Percentiles rank a stretch among this genome's conserved stretches.
These are phyloP conservation scores for Cathartes aura DNA, from an alignment of 2,113 vertebrate genomes.

Conservation along the genomic window DNA sequence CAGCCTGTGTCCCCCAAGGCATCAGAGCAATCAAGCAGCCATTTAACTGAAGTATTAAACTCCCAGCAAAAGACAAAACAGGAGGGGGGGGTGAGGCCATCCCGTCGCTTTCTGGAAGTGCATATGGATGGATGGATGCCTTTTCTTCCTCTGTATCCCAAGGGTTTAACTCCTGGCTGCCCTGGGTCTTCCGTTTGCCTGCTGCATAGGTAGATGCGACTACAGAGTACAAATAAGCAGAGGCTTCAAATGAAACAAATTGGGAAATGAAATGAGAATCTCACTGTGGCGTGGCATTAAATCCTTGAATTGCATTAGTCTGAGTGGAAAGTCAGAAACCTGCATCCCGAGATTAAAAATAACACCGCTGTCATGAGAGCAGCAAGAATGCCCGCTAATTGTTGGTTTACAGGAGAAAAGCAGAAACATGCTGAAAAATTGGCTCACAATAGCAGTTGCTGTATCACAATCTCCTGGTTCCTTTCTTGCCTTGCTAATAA, in stretches of 20 bases:
- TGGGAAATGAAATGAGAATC: background rate
- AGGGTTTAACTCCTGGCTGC: background rate
- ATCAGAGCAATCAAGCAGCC: background rate
- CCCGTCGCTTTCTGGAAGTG: background rate
- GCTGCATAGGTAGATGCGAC: background rate
- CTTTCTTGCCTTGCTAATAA: constrained; percentile 46
- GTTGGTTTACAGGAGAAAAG: background rate
- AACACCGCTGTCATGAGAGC: background rate
- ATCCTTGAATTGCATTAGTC: background rate
- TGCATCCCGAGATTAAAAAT: background rate
- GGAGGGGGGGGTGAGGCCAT: background rate
- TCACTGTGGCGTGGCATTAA: rapidly evolving
- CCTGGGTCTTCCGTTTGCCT: rapidly evolving
- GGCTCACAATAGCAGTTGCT: background rate
- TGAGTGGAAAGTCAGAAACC: background rate
- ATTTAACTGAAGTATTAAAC: background rate
- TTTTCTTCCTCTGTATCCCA: background rate
- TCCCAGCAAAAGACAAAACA: background rate
- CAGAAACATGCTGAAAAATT: background rate
- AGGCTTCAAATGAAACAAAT: background rate
- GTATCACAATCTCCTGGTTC: constrained; percentile 16
- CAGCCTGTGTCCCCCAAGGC: background rate
- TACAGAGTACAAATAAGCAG: background rate
- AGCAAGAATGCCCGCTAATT: rapidly evolving
- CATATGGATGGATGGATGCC: background rate